Evolutionary conservation across 2,888 invertebrate genomes (phyloP).

Genomic region (Caenorhabditis wallacei): DNA sequence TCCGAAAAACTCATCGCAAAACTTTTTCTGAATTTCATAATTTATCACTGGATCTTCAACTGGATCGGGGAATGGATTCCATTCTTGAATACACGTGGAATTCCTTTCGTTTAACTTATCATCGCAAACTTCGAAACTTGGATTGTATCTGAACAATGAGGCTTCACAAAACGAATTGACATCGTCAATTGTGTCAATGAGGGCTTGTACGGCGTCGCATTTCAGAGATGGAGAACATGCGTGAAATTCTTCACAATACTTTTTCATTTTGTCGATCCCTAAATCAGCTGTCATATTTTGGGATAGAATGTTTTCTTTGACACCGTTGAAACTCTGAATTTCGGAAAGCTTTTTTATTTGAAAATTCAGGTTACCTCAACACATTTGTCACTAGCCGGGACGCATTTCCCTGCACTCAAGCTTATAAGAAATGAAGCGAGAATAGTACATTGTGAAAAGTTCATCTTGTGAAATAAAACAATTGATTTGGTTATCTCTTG

Average conservation of each 20-base stretch:
- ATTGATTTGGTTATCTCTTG: no score
- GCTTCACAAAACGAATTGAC: conserved; percentile 12
- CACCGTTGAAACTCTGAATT: conserved; percentile 9
- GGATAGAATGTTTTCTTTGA: not conserved
- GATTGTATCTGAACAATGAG: not conserved
- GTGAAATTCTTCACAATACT: not conserved
- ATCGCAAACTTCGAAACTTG: conserved; percentile 4
- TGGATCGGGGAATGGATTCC: no score
- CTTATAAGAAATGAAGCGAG: no score
- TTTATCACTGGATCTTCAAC: not conserved
- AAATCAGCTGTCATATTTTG: not conserved
- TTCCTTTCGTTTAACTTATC: conserved; percentile 1
- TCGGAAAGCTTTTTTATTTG: no score
- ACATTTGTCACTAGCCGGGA: not conserved
- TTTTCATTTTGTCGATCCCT: not conserved
- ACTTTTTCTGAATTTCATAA: not conserved
- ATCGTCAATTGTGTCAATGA: not conserved
- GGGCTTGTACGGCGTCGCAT: not conserved
- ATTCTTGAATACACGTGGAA: not conserved
- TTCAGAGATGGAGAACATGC: not conserved
- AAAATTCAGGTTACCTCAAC: conserved; percentile 2
- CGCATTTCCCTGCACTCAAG: not conserved
- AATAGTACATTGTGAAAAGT: no score
- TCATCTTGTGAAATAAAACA: no score
- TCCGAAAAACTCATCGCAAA: conserved; percentile 7